Base-by-base conservation (phyloP, 1,140 invertebrate genomes). In the Globodera rostochiensis region DNA sequence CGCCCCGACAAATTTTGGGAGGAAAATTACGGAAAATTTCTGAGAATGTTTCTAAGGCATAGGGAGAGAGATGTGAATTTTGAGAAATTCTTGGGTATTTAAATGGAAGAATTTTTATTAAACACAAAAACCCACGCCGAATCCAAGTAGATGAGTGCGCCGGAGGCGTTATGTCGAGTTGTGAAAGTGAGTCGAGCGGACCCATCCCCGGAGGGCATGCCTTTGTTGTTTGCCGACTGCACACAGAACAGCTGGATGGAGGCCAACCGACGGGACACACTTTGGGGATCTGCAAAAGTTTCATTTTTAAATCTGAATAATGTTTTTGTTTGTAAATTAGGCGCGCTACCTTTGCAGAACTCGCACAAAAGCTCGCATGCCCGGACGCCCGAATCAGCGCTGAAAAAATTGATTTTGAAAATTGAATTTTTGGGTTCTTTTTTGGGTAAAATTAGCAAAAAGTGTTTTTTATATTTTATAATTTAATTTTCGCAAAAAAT, bases 61-160 rank as follows among this genome's bases (percentile, higher is more conserved):
- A 15, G 71, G 50, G 50, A 5, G 15, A 25, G 21, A 25, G 71
- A 21, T 6, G 6, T 19, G 19, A 73, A 19, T n/a, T n/a, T 36
- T 1, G 36, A 36, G 36, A 36, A 36, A 36, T 36, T 36, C 36
- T 36, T 36, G 36, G 36, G 36, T 36, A 36, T 36, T 36, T 36
- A 73, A 73, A n/a, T 47, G 15, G 5, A 36, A 36, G 3, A 1
- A 36, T 36, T 36, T 36, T 1, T 3, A 36, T 36, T 36, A 69
- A 85, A 85, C 21, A 77, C 47, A 80, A 73, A 84, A 81, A 88
- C 87, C 81, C 73, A 86, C 86, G 82, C 86, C 11, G 86, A 73
- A 74, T 86, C 86, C n/a, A 86, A 74, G 74, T 84, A 86, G 70
- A 86, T 88, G 45, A 86, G 47, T 19, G 76, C 82, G 67, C 86